Base-by-base conservation (phyloP, 2,888 invertebrate genomes). In the Drosophila pseudotalamancana region DNA sequence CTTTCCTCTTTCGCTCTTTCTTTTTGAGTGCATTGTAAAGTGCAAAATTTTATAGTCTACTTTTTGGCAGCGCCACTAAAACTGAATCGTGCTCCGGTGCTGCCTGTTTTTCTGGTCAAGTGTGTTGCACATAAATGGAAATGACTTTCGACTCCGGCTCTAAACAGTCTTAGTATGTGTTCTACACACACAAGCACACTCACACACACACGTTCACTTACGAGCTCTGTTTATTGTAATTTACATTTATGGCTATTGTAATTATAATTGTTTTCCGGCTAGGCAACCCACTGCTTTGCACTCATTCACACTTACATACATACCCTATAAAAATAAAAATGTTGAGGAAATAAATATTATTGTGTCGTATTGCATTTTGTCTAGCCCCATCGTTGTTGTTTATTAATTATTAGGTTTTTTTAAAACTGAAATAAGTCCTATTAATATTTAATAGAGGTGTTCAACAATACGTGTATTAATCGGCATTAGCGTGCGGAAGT, bases 201-300 rank as follows among this genome's bases (percentile, higher is more conserved):
- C 18, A 21, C 16, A 51, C 21, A 48, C 8, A 45, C 27, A 25
- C 14, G 23, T n/a, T n/a, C 27, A 11, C 11, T 6, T 6, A n/a
- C 35, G 6, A 9, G 40, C n/a, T 14, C 16, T 62, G 53, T 54
- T 62, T 53, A 59, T 67, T 48, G 60, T 56, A 78, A 77, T 76
- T 81, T 64, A 76, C 84, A 84, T 81, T 81, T 78, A 81, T 81
- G 78, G 60, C 72, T 54, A 69, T 78, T 78, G 71, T 78, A 71
- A 84, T 84, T 84, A 81, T 76, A 81, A 78, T 81, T 78, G 71
- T 59, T 64, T 64, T 64, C 34, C 37, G 51, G 37, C 42, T 46
- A 48, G 32, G 19, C 67, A 39, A 25, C 61, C 25, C 37, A 43
- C 42, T 53, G 42, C 11, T 43, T 49, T 42, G 32, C 54, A 71